A percentile compares a stretch with the other conserved stretches of the same genome.
phyloP scores from a whole-genome alignment of 1,140 invertebrate species.

The Oryzaephilus surinamensis region DNA sequence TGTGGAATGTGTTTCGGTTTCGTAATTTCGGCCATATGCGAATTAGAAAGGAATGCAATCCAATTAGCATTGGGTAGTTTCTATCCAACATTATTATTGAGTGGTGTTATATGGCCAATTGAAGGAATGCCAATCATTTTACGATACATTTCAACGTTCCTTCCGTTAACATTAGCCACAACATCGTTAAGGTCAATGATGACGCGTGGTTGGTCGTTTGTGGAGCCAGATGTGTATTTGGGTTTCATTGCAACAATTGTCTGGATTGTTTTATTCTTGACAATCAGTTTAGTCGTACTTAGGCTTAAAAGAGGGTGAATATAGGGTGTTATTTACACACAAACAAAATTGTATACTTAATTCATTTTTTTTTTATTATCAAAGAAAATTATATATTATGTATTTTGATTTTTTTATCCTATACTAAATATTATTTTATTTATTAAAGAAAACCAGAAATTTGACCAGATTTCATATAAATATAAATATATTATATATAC shows the following conservation, averaged over 20 bases:
- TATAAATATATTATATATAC: too few relatives aligned
- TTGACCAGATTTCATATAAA: too few relatives aligned
- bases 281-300: constrained; percentile 68
- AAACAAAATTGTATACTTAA: too few relatives aligned
- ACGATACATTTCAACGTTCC: constrained; percentile 67
- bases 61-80: constrained; percentile 89
- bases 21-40: constrained; percentile 86
- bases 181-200: constrained; percentile 80
- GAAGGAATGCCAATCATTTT: constrained; percentile 80
- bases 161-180: constrained; percentile 85
- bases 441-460: too few relatives aligned
- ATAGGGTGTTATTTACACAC: too few relatives aligned
- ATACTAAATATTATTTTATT: too few relatives aligned
- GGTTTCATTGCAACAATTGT: constrained; percentile 79
- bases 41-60: constrained; percentile 87
- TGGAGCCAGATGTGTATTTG: constrained; percentile 72
- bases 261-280: constrained; percentile 81
- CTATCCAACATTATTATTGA: constrained; percentile 84
- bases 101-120: constrained; percentile 83
- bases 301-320: constrained; percentile 61
- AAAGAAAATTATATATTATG: too few relatives aligned
- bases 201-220: constrained; percentile 78
- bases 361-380: too few relatives aligned
- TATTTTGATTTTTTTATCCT: too few relatives aligned
- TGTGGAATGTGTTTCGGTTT: constrained; percentile 93